phyloP scores from a whole-genome alignment of 2,113 vertebrate genomes.

The Lucifuga dentata region DNA sequence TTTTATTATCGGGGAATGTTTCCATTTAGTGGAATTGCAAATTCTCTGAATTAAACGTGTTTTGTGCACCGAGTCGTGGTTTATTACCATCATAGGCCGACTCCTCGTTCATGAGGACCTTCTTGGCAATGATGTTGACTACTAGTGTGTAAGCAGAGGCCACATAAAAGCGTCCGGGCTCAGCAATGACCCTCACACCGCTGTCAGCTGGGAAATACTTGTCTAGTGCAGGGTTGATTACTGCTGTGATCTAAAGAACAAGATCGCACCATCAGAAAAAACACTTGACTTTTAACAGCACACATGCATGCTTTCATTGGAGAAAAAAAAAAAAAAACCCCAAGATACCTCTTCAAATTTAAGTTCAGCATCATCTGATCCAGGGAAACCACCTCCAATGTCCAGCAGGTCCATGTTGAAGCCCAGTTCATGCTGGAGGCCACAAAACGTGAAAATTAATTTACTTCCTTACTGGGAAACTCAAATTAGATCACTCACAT shows the following conservation, averaged over 20 bases:
- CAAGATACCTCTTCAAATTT: conserved; percentile 95
- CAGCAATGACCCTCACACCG: conserved; percentile 90
- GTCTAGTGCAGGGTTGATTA: conserved; percentile 94
- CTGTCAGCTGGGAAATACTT: conserved; percentile 93
- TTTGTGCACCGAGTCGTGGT: too few relatives aligned
- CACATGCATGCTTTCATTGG: background rate
- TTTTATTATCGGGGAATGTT: background rate
- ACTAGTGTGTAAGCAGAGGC: conserved; percentile 95
- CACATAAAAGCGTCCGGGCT: conserved; percentile 96
- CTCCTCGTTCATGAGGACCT: conserved; percentile 90
- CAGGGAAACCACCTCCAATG: conserved; percentile 97
- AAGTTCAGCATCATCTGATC: conserved; percentile 93
- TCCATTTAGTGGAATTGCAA: too few relatives aligned
- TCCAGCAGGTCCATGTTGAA: conserved; percentile 94
- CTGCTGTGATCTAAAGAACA: conserved; percentile 86
- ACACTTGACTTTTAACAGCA: too few relatives aligned
- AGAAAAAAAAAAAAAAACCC: background rate
- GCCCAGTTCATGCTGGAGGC: conserved; percentile 88
- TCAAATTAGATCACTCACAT: background rate
- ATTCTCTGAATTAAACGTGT: too few relatives aligned
- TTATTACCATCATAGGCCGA: conserved; percentile 85
- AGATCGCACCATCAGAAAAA: background rate
- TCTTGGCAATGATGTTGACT: conserved; percentile 98
- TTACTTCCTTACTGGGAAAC: background rate
- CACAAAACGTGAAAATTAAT: background rate